Evolutionary conservation across 2,888 invertebrate species (phyloP), one percentile per base, ranked within the genome.

Genomic region (Tricholauxania praeusta): DNA sequence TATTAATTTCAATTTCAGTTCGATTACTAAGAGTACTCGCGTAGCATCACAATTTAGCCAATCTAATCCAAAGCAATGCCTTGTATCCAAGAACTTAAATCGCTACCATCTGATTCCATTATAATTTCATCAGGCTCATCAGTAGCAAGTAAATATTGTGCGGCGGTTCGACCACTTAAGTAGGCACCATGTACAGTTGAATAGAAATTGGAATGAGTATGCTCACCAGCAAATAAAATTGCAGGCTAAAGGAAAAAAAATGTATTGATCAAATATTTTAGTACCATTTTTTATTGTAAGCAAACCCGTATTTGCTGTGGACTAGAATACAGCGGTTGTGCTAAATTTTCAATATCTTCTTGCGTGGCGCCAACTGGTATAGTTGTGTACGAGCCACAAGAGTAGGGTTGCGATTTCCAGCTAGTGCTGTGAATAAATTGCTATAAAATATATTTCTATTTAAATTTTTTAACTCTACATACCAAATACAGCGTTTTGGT

Each of bases 101-200:
- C 96, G 80, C 91, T 92, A n/a, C 93, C 92, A 71, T 92, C 92
- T 79, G 94, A 93, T 81, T 93, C 93, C 77, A 95, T 88, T 53
- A 92, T 90, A 74, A 92, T 91, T 82, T 92, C 91, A 77, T 90
- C 87, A 59, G 90, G 89, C 74, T 91, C 90, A 66, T 92, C 92
- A 19, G 90, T 87, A 15, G 89, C 89, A 66, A 94, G 84, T 62
- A 96, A 85, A 68, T 91, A 89, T 85, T 94, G 93, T 57, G 96
- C 95, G 52, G 94, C 94, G 19, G 92, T 91, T 80, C 94, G 91
- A 1, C 98, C 97, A 64, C 95, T 94, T 71, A 97, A 88, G 84
- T 95, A 96, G 52, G 98, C 98, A 64, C 98, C 98, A 85, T 98
- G 97, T 51, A 96, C 96, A 2, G 97, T 98, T 65, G 97, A 97